phyloP scores from a whole-genome alignment of 2,888 invertebrate genomes.

The Phania funesta region DNA sequence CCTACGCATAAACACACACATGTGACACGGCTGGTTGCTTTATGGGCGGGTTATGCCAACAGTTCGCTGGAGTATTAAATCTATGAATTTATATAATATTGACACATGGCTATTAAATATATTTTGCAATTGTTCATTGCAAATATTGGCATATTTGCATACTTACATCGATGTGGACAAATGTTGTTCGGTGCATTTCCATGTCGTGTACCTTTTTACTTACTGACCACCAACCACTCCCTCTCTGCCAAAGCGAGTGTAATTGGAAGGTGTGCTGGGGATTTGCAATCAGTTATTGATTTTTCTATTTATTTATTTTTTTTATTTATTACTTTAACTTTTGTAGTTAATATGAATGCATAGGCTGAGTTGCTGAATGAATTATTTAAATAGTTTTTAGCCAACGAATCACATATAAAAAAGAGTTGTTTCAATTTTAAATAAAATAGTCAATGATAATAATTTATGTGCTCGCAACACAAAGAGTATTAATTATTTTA shows the following conservation, averaged over 20 bases:
- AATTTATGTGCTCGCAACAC: neutral
- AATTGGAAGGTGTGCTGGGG: slow-evolving; percentile 5
- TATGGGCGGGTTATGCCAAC: slow-evolving; percentile 28
- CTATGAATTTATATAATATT: slow-evolving; percentile 51
- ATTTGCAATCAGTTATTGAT: neutral
- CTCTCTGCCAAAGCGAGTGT: neutral
- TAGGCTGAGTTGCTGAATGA: neutral
- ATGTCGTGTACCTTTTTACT: neutral
- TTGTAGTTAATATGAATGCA: neutral
- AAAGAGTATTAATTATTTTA: slow-evolving; percentile 9
- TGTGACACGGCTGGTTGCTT: slow-evolving; percentile 24
- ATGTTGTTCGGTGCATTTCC: slow-evolving; percentile 18
- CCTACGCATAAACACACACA: neutral
- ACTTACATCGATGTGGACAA: neutral
- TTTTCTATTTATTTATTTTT: neutral
- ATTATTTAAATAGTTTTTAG: slow-evolving; percentile 24
- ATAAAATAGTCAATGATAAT: slow-evolving; percentile 36
- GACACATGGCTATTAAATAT: slow-evolving; percentile 38
- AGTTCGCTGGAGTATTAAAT: slow-evolving; percentile 24
- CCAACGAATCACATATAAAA: slow-evolving; percentile 35
- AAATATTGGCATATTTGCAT: neutral
- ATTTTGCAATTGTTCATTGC: slow-evolving; percentile 40
- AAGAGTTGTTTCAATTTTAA: neutral
- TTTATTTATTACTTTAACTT: neutral
- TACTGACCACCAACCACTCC: too few species aligned